Evolutionary conservation across 2,113 vertebrate genomes (phyloP).

Genomic region (Clarias magur): DNA sequence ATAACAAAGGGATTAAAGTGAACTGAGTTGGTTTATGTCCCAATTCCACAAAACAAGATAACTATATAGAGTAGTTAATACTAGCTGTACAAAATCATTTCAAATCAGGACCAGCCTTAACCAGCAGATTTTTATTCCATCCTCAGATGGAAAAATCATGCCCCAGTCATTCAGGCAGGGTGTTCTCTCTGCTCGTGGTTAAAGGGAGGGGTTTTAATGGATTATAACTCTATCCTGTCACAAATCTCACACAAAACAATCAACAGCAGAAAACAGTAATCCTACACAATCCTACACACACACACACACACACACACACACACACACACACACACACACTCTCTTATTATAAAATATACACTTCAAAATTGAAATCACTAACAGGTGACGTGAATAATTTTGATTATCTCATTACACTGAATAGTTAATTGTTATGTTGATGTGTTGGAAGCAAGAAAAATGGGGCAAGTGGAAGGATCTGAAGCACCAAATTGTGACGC

Average conservation of each 20-base stretch:
- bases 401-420: too few relatives aligned
- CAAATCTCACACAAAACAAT: constrained; percentile 76
- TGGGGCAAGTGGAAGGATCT: too few relatives aligned
- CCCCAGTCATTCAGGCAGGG: not conserved
- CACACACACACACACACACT: constrained; percentile 34
- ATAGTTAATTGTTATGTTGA: too few relatives aligned
- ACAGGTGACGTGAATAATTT: too few relatives aligned
- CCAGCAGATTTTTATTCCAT: not conserved
- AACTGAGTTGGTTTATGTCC: not conserved
- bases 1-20: not conserved
- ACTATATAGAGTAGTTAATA: not conserved
- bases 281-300: constrained; percentile 27
- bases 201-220: constrained; percentile 52
- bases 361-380: too few relatives aligned
- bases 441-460: too few relatives aligned
- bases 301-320: constrained; percentile 51
- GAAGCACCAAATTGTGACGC: too few relatives aligned
- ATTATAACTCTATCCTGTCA: constrained; percentile 72
- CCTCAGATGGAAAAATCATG: not conserved
- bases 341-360: not conserved
- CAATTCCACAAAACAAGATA: not conserved
- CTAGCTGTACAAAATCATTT: not conserved
- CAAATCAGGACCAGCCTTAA: not conserved
- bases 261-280: constrained; percentile 68
- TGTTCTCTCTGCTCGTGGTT: constrained; percentile 27